A percentile compares a stretch with the other conserved stretches of the same genome.
phyloP scores from a whole-genome alignment of 2,888 invertebrate species.

The Melanchra persicariae region DNA sequence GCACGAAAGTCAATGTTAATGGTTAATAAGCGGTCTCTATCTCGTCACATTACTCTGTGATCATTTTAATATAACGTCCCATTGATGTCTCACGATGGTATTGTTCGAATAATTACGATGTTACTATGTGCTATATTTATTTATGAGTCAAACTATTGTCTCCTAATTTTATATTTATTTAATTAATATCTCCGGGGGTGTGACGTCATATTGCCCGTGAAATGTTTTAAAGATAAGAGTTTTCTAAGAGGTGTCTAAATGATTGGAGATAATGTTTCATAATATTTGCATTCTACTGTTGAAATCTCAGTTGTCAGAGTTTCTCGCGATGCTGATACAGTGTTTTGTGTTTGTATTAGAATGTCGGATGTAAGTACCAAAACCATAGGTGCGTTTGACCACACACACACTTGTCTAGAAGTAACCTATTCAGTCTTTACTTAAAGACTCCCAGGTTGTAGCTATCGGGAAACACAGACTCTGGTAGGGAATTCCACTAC shows the following conservation, averaged over 20 bases:
- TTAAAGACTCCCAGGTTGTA: no score
- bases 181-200: neutral
- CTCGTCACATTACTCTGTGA: conserved; percentile 42
- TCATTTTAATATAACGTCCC: conserved; percentile 33
- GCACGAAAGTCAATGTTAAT: no score
- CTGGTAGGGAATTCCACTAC: no score
- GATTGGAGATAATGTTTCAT: neutral
- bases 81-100: conserved; percentile 44
- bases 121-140: neutral
- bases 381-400: no score
- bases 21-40: conserved; percentile 21
- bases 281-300: neutral
- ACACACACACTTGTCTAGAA: no score
- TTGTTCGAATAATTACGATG: conserved; percentile 40
- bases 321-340: neutral
- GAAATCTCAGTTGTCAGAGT: neutral
- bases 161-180: conserved; percentile 5
- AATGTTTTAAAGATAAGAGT: neutral
- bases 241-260: neutral
- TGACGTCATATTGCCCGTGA: neutral
- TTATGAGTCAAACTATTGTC: conserved; percentile 16
- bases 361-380: neutral
- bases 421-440: no score
- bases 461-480: no score
- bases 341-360: neutral